Base-by-base conservation (phyloP, 92 coral and sea anemone species). In the Galaxea fascicularis region DNA sequence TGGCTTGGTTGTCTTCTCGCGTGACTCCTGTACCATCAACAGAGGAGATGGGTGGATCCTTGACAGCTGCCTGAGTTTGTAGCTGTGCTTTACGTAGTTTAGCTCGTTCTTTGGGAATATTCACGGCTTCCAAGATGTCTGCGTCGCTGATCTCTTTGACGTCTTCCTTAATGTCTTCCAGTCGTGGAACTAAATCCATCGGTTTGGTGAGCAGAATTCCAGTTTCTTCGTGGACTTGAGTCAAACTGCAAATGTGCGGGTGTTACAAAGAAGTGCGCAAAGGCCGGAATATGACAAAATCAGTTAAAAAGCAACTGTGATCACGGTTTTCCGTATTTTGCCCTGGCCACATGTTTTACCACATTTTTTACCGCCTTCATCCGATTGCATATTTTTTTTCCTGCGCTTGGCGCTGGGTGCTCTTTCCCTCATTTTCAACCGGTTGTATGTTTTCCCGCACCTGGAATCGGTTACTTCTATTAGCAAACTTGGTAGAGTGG, bases 171-270 rank as follows among this genome's bases (percentile, higher is more conserved):
- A 60, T 80, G 3, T 77, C 87, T 4, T 82, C 95, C 44, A 82
- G 75, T 30, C 91, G 91, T 27, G 87, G 83, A 25, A 92, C 51
- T 72, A 92, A 77, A 17, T 83, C 90, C 67, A 83, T 82, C 0
- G 98, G 98, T 52, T 89, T 89, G 4, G 88, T 72, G 27, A 94
- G 89, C 14, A 94, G 77, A 25, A 94, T 60, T 2, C 89, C 94
- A 1, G 95, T 85, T 39, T 94, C 95, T 63, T 94, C 94, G 45
- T 89, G 89, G 14, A 92, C 87, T 53, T 90, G 87, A n/a, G 98
- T 92, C 18, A 94, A 73, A 30, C 98, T 94, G 67, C 4, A 86
- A 47, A 49, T 14, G 18, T 1, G 26, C 25, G 60, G n/a, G 24
- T 10, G 12, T 8, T 1, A 21, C 0, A 57, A 21, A 6, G 29